These are phyloP conservation scores for Silurus asotus DNA, from an alignment of 2,113 vertebrate genomes.

Conservation along the genomic window DNA sequence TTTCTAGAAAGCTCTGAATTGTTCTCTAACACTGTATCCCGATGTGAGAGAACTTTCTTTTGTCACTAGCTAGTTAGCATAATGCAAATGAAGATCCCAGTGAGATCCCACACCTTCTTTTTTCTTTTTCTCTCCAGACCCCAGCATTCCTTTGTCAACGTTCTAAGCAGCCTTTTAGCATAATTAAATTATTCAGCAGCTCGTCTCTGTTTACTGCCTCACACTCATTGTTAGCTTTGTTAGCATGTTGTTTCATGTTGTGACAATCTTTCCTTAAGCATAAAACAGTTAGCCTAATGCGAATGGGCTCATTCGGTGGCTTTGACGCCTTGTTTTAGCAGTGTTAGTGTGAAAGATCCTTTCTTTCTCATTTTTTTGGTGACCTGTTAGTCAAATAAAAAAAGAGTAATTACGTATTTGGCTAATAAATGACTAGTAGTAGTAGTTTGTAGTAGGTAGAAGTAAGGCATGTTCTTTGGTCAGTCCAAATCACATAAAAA, in stretches of 20 bases:
- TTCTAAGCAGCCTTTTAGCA: background rate
- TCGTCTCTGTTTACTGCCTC: background rate
- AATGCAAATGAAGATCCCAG: conserved; percentile 13
- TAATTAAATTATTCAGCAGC: background rate
- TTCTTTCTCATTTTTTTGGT: background rate
- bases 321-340: background rate
- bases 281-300: background rate
- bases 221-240: background rate
- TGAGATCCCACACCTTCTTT: background rate
- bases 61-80: background rate
- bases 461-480: no score
- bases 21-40: background rate
- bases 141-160: background rate
- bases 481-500: background rate
- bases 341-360: background rate
- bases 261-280: background rate
- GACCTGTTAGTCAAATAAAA: background rate
- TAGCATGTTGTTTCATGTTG: background rate
- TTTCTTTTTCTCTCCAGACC: background rate
- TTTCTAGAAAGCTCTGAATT: background rate
- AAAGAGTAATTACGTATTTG: background rate
- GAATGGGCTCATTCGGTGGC: background rate
- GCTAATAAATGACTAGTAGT: background rate
- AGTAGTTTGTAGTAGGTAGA: no score
- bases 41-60: background rate